Evolutionary conservation across 2,888 invertebrate genomes (phyloP), one percentile per base, ranked within the genome.

Genomic region (Ceriagrion tenellum): DNA sequence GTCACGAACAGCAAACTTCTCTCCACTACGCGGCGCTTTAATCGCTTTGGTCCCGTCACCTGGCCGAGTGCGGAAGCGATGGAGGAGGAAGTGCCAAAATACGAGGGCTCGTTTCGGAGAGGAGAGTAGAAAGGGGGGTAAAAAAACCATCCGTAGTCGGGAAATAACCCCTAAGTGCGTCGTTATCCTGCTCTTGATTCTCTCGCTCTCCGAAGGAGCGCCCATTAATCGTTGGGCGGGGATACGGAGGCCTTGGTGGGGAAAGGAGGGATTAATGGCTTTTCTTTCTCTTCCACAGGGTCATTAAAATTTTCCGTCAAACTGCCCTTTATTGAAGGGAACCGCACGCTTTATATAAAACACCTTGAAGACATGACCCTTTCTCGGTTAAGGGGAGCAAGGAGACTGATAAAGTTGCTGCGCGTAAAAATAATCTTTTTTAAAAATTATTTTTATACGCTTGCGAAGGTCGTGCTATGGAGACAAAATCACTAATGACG

Each of bases 81-180:
- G 59, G 59, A 59, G 59, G 59, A 59, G 81, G 30, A 81, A 81
- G 35, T 81, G 69, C 81, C 81, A 81, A 26, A 59, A 81, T 81
- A 35, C 81, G 81, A 81, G 26, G 81, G 81, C 81, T 81, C 81
- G 35, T 81, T 81, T 81, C 23, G 35, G 35, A 16, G 74, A 10
- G 35, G 26, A 59, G 59, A 20, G 59, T 47, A 47, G 47, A 4
- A 47, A n/a, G 35, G 35, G 81, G 20, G 16, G 23, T 16, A 69
- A 23, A 69, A 23, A 69, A 69, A 69, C 23, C 81, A 35, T 35
- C 35, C 12, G 81, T 35, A 16, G 81, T 30, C 30, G 35, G 81
- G 81, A 81, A 81, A 81, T 81, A 35, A 81, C 81, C 81, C n/a
- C 35, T 81, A 81, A 81, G 81, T 81, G 81, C 81, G 81, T 81